Evolutionary conservation across 2,113 vertebrate genomes (phyloP), one percentile per base, ranked within the genome.

Genomic region (Urocolius indicus): DNA sequence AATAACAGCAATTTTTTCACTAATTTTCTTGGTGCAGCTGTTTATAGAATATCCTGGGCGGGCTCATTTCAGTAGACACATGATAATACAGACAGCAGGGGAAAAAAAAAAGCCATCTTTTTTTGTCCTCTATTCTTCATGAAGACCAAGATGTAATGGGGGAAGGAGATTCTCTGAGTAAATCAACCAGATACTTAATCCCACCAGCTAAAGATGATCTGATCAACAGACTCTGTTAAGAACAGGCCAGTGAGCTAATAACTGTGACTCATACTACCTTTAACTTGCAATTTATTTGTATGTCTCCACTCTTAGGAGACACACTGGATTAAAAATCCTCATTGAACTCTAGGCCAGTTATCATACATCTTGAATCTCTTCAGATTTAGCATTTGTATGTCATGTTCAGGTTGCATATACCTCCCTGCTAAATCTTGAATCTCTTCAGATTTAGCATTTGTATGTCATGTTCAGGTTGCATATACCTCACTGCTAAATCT

Each of bases 1-100:
- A 98, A 98, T 98, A 98, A 98, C 97, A 97, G 98, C 98, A 98
- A 98, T 98, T 97, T 98, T 95, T 97, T 93, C 97, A 93, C 98
- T 98, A 98, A 98, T 98, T 98, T 98, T 96, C 98, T 76, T 93
- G 90, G 95, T 98, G 97, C 98, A 98, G 98, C 98, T 98, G 98
- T 98, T 98, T 98, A 97, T 91, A 98, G 98, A 98, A 98, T 98
- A 97, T 97, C 91, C 93, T 96, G 96, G 97, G 98, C 94, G 97
- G 97, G 93, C 93, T 97, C 90, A 87, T 84, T 93, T 97, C 96
- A 98, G 94, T 4, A 97, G 97, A 96, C 77, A 97, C 67, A 96
- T 87, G 96, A 97, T 97, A 97, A 96, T 74, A 83, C 92, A 98
- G 96, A 97, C 91, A 98, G 76, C 93, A 96, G 97, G 38, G 38